Evolutionary conservation across 2,888 invertebrate genomes (phyloP), one percentile per base, ranked within the genome.

Genomic region (Slavum lentiscoides): DNA sequence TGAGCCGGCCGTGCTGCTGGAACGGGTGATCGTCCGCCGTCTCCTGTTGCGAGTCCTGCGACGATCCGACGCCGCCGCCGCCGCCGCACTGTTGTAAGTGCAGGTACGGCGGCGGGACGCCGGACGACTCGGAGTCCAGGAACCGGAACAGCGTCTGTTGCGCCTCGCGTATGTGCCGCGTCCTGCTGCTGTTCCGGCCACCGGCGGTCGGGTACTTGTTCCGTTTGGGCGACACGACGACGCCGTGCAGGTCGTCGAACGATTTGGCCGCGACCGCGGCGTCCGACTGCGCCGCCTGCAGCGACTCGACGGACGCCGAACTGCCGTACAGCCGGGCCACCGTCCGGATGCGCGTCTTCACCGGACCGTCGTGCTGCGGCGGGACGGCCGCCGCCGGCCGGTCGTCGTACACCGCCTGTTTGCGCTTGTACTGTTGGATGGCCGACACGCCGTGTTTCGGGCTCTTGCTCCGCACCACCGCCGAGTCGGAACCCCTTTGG

Each of bases 21-120:
- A 55, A 30, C 30, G 30, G 1, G 30, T 30, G 30, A 21, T 39
- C 58, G n/a, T 21, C 37, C 11, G 69, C 69, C 15, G 58, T 15
- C 15, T 75, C 62, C 21, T 66, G 61, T 23, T 64, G 70, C 70
- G 72, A 37, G 58, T 80, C 80, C 55, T 30, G 30, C 30, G 72
- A 55, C 39, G 80, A 80, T 7, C 58, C 21, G 23, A 80, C 72
- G 30, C 39, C 21, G 68, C 17, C 4, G 6, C 15, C 15, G 30
- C 21, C 13, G n/a, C 21, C 55, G 11, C 37, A 58, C 39, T 53
- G 67, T 7, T 82, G 69, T 88, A 85, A 58, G 21, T 80, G 81
- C 67, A 80, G 39, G 19, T 73, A 81, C 21, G 80, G 62, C 9
- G 72, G 37, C 8, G 58, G 59, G 21, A n/a, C 55, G 13, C 74